phyloP scores from a whole-genome alignment of 2,888 invertebrate genomes.

The Neria commutata region DNA sequence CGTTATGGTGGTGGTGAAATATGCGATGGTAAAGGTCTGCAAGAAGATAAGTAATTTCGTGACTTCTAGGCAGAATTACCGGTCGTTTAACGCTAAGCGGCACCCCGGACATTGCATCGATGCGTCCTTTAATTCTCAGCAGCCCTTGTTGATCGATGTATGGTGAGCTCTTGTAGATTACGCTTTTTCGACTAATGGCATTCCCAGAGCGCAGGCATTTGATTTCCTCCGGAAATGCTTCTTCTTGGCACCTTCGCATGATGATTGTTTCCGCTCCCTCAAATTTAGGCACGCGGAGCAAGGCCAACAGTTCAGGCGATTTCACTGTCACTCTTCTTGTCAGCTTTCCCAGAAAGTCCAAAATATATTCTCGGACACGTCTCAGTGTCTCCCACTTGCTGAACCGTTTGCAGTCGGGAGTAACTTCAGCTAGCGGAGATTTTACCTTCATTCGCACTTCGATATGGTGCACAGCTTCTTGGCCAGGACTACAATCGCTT shows the following conservation, averaged over 20 bases:
- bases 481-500: no score
- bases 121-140: conserved; percentile 16
- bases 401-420: conserved; percentile 1
- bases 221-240: neutral
- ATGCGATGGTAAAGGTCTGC: conserved; percentile 18
- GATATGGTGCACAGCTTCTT: no score
- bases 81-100: conserved; percentile 17
- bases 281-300: neutral
- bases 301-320: no score
- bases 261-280: neutral
- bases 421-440: neutral
- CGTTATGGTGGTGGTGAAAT: conserved; percentile 21
- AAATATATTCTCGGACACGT: neutral
- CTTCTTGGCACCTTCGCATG: conserved; percentile 8
- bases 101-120: conserved; percentile 9
- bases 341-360: conserved; percentile 9
- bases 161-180: conserved; percentile 16
- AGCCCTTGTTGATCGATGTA: conserved; percentile 17
- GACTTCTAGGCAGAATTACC: conserved; percentile 22
- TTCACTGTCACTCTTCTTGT: no score
- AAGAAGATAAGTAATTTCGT: conserved; percentile 20
- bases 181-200: no score
- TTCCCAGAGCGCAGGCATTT: no score
- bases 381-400: conserved; percentile 11
- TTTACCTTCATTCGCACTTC: no score